phyloP scores from a whole-genome alignment of 2,113 vertebrate species.

The Gavia stellata region DNA sequence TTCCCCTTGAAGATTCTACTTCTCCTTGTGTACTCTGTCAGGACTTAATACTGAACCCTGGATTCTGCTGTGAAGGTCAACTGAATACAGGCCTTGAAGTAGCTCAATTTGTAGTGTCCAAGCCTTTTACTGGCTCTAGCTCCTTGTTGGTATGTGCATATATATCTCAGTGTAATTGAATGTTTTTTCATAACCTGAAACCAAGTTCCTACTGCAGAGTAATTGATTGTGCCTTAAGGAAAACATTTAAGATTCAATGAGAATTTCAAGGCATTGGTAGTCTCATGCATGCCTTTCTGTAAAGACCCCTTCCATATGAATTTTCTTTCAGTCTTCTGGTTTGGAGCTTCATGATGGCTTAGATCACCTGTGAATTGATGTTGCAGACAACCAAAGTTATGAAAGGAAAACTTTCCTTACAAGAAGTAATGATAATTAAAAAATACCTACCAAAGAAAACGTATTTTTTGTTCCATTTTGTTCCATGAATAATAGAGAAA shows the following conservation, averaged over 20 bases:
- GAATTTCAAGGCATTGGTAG: not conserved
- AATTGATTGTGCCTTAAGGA: not conserved
- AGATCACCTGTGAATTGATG: not conserved
- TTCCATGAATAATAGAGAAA: not conserved
- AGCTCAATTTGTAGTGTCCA: not conserved
- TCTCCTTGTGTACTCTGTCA: not conserved
- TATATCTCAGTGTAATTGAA: not conserved
- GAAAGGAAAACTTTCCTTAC: not conserved
- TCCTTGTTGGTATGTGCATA: not conserved
- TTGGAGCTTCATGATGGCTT: not conserved
- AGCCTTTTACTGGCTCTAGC: not conserved
- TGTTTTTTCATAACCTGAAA: not conserved
- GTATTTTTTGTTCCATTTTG: not conserved
- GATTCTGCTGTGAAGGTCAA: not conserved
- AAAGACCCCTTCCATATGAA: not conserved
- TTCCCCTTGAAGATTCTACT: not conserved
- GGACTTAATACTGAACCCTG: not conserved
- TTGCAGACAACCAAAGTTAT: not conserved
- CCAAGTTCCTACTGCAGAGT: not conserved
- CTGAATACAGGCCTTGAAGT: not conserved
- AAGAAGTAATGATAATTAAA: not conserved
- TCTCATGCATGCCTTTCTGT: not conserved
- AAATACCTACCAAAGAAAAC: not conserved
- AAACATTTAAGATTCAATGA: not conserved
- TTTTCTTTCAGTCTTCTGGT: not conserved